Evolutionary conservation across 2,888 invertebrate genomes (phyloP).

Genomic region (Onchidella celtica): DNA sequence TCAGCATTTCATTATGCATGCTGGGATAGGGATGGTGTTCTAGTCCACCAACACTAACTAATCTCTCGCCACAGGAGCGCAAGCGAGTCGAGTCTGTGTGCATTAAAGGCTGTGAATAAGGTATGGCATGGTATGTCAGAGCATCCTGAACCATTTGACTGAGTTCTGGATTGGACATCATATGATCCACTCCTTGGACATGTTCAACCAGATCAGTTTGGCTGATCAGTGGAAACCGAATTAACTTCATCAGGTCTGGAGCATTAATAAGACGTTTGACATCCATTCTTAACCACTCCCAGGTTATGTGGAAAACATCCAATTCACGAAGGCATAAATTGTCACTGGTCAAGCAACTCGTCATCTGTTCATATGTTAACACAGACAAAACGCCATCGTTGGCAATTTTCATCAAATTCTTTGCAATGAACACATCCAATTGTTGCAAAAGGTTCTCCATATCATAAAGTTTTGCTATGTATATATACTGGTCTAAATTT

Average conservation of each 20-base stretch:
- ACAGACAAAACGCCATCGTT: slow-evolving; percentile 76
- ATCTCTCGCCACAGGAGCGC: slow-evolving; percentile 75
- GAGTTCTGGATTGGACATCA: slow-evolving; percentile 78
- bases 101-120: slow-evolving; percentile 78
- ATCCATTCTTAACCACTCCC: slow-evolving; percentile 79
- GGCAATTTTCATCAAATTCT: slow-evolving; percentile 79
- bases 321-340: slow-evolving; percentile 77
- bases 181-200: slow-evolving; percentile 77
- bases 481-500: slow-evolving; percentile 80
- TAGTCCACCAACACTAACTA: slow-evolving; percentile 78
- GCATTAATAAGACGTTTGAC: slow-evolving; percentile 71
- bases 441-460: slow-evolving; percentile 80
- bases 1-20: slow-evolving; percentile 77
- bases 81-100: slow-evolving; percentile 70
- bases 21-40: slow-evolving; percentile 80
- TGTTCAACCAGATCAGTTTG: slow-evolving; percentile 78
- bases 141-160: slow-evolving; percentile 78
- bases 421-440: slow-evolving; percentile 79
- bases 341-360: slow-evolving; percentile 78
- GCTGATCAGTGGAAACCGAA: slow-evolving; percentile 78
- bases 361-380: slow-evolving; percentile 78
- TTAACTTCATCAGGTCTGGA: slow-evolving; percentile 75
- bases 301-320: slow-evolving; percentile 79
- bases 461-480: slow-evolving; percentile 79
- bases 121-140: slow-evolving; percentile 79